Evolutionary conservation across 2,113 vertebrate genomes (phyloP), one percentile per base, ranked within the genome.

Genomic region (Bos taurus): DNA sequence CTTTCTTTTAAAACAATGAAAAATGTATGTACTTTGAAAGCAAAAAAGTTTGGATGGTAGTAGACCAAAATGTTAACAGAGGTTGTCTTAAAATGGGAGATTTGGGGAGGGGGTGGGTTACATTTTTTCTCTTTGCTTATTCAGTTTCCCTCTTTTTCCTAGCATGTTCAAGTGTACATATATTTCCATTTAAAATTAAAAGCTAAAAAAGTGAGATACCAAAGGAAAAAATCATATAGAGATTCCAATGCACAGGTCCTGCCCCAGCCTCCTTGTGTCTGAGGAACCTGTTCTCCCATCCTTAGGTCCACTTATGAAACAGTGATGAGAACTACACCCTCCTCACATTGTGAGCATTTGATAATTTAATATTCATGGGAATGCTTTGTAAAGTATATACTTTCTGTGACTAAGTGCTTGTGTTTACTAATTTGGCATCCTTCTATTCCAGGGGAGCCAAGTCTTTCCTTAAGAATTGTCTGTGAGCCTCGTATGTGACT

Each of bases 121-220:
- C 6, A 2, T 40, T 92, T 77, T 81, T 64, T 50, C 40, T 74
- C 54, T 56, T 74, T 60, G 30, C 15, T 90, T 86, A 25, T 81
- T 52, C 96, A 57, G 40, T 83, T 91, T 56, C 25, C 23, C 43
- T n/a, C 11, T 59, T 43, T n/a, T 78, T 52, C 13, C 36, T 59
- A 60, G 7, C 15, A 40, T 67, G 16, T 56, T 84, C 5, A 50
- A 81, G 19, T 57, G 16, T 93, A 78, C 3, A 25, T 28, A 26
- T n/a, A 82, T 94, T 90, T 57, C 25, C 14, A 82, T 64, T 93
- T 84, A 40, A 54, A 86, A 56, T 78, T 71, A 88, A 92, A 92
- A 83, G 17, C 33, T 64, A 40, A 57, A 80, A 94, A 80, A 16
- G 13, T 77, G 60, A 93, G 77, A 59, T 50, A 43, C 4, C 26